Percentiles rank a stretch among this genome's conserved stretches.
Conservation (phyloP, 1,140 invertebrate genomes). For the Eueides isabella region DNA sequence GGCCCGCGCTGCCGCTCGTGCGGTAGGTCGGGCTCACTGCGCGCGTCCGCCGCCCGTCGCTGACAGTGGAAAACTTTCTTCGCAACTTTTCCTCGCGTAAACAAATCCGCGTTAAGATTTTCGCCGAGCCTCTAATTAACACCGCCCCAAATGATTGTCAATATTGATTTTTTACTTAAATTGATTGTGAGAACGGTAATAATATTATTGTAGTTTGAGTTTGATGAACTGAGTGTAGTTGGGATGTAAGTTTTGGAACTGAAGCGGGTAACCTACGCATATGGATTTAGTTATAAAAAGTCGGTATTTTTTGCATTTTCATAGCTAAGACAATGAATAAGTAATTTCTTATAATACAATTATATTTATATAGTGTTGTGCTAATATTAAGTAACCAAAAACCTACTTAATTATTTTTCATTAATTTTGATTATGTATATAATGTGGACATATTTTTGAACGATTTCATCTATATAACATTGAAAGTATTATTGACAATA, state of each 20-base stretch:
- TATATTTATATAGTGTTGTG: background rate
- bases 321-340: constrained; percentile 30
- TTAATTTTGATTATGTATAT: background rate
- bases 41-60: constrained; percentile 69
- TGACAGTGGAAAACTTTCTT: constrained; percentile 79
- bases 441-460: background rate
- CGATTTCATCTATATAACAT: background rate
- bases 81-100: constrained; percentile 77
- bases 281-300: constrained; percentile 80
- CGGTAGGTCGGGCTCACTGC: constrained; percentile 80
- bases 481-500: background rate
- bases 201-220: constrained; percentile 26
- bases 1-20: constrained; percentile 66
- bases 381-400: background rate
- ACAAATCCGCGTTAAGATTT: constrained; percentile 55
- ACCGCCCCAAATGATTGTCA: constrained; percentile 16
- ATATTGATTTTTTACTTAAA: constrained; percentile 20
- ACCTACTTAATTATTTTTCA: too few species aligned
- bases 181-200: constrained; percentile 18
- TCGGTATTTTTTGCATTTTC: constrained; percentile 73
- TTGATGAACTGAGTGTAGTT: constrained; percentile 36
- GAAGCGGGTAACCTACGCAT: constrained; percentile 70
- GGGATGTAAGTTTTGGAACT: constrained; percentile 60
- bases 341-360: background rate
- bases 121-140: constrained; percentile 37